Base-by-base conservation (phyloP, 2,888 invertebrate genomes). In the Calliopum simillimum region DNA sequence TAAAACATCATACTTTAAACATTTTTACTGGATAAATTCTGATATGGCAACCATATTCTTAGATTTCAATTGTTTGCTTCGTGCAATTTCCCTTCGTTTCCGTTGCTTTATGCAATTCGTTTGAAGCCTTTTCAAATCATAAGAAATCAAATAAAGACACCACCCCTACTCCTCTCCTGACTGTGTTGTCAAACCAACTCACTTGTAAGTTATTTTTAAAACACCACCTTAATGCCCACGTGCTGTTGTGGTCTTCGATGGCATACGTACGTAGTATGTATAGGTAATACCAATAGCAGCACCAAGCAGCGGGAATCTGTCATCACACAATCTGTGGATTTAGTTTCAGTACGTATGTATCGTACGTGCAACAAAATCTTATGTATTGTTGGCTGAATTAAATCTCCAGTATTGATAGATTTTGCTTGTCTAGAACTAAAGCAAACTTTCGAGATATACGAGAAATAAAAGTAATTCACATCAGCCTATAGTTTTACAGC, bases 41-140 rank as follows among this genome's bases (percentile, higher is more conserved):
- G 8, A 1, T 25, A 33, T 33, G 33, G 33, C 8, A 33, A 33
- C 33, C 33, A 33, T 33, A 33, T 33, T 33, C 33, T 33, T 33
- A 33, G 33, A 33, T 33, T 33, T 33, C 33, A 33, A 6, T 33
- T 33, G 14, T 56, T 66, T 21, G 16, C 47, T 11, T 49, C 63
- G 21, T 51, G 14, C 46, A 56, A 66, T 66, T 66, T 66, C 55
- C 66, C 46, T 19, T 66, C 43, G 47, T 56, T 66, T 66, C 66
- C 66, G 56, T 44, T 56, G 16, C 47, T 58, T 66, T 66, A 43
- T 65, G 14, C 16, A n/a, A 4, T 25, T 43, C 58, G 56, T 66
- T 46, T 66, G 66, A 56, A 55, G 23, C 56, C 46, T 44, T 66
- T 55, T 46, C 56, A 23, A 21, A 14, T 16, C 47, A 23, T 47